A percentile compares a stretch with the other conserved stretches of the same genome.
phyloP scores from a whole-genome alignment of 2,888 invertebrate genomes.

The Sthenelais limicola region DNA sequence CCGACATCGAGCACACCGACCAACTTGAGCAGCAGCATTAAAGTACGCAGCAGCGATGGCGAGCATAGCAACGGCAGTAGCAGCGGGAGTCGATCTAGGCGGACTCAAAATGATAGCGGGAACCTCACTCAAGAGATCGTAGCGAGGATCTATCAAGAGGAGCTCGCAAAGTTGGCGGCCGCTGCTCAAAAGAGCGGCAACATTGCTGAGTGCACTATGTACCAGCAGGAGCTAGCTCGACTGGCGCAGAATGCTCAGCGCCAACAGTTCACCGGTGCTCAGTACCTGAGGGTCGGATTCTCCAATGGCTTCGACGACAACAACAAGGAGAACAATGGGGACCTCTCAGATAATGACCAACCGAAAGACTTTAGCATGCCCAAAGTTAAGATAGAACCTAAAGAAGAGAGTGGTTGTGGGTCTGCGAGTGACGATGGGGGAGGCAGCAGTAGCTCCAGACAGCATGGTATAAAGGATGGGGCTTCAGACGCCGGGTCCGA shows the following conservation, averaged over 20 bases:
- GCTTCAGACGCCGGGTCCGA: conserved; percentile 11
- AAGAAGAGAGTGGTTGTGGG: conserved; percentile 25
- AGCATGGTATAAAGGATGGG: background rate
- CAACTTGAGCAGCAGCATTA: background rate
- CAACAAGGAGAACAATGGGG: background rate
- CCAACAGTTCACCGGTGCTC: conserved; percentile 77
- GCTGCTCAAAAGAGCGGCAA: conserved; percentile 70
- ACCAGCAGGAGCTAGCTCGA: conserved; percentile 93
- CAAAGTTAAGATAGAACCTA: conserved; percentile 34
- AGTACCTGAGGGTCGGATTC: background rate
- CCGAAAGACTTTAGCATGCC: conserved; percentile 37
- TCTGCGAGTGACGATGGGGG: conserved; percentile 13
- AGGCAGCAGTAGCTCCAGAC: conserved; percentile 18
- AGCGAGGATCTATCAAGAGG: conserved; percentile 73
- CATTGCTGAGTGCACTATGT: conserved; percentile 79
- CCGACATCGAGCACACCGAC: background rate
- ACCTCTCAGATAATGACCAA: conserved; percentile 32
- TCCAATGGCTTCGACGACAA: no score
- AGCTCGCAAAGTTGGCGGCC: conserved; percentile 91
- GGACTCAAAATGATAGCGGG: conserved; percentile 73
- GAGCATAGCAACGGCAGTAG: conserved; percentile 46
- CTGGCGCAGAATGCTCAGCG: conserved; percentile 76
- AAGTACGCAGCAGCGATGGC: background rate
- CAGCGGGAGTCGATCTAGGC: conserved; percentile 56
- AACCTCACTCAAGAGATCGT: conserved; percentile 91